phyloP scores from a whole-genome alignment of 2,797 vertebrate genomes.

The Leptoclinus maculatus region DNA sequence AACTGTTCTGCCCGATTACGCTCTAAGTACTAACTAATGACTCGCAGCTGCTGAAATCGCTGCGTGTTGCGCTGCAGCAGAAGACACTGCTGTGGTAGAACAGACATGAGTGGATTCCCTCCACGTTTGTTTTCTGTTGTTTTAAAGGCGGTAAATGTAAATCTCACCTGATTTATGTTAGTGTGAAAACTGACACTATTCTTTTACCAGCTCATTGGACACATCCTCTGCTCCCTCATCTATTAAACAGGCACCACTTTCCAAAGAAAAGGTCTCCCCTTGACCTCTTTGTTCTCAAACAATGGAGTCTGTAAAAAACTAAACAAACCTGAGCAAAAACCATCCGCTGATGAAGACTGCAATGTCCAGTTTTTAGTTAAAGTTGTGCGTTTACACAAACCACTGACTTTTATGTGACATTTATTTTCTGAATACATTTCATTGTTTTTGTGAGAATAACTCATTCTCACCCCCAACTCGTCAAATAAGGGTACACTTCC shows the following conservation, averaged over 20 bases:
- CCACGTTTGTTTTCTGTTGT: not conserved
- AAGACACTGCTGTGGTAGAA: not conserved
- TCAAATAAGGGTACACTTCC: too few relatives aligned
- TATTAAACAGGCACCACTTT: not conserved
- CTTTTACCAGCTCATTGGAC: not conserved
- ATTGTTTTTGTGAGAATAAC: too few relatives aligned
- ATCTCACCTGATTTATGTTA: not conserved
- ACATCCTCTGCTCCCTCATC: not conserved
- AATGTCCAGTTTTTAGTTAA: too few relatives aligned
- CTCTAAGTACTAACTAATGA: too few relatives aligned
- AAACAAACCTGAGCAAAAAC: too few relatives aligned
- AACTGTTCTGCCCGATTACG: too few relatives aligned
- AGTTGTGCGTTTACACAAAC: too few relatives aligned
- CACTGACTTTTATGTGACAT: too few relatives aligned
- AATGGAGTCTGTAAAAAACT: not conserved
- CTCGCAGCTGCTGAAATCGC: too few relatives aligned
- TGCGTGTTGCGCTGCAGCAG: too few relatives aligned
- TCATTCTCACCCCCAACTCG: not conserved
- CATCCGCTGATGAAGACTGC: too few relatives aligned
- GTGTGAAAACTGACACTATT: not conserved
- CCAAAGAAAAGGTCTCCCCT: not conserved
- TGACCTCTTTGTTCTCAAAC: not conserved
- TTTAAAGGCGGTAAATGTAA: not conserved
- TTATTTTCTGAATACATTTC: too few relatives aligned
- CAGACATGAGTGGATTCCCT: not conserved